Conservation (phyloP, 2,888 invertebrate genomes). For the Sinodicranocentrus sp. region DNA sequence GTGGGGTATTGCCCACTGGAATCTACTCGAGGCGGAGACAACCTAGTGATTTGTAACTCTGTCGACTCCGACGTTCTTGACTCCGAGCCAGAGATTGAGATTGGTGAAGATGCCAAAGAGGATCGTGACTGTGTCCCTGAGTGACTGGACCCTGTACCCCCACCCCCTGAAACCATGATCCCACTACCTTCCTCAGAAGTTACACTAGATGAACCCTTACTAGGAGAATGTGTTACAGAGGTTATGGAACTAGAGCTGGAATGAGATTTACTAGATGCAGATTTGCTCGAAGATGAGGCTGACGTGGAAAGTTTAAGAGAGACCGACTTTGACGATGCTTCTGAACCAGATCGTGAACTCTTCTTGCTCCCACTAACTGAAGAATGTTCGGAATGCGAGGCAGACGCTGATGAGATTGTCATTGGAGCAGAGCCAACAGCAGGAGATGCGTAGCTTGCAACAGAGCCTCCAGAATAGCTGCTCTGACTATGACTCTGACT, state of each 20-base stretch:
- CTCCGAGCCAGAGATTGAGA: constrained; percentile 76
- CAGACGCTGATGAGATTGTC: constrained; percentile 59
- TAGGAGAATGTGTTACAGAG: constrained; percentile 61
- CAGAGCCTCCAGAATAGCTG: constrained; percentile 54
- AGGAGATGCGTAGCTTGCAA: constrained; percentile 56
- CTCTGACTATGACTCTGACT: constrained; percentile 60
- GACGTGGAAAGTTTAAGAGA: constrained; percentile 46
- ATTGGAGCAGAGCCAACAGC: constrained; percentile 64
- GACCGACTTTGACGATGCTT: constrained; percentile 65
- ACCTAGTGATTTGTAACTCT: constrained; percentile 75
- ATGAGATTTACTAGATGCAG: constrained; percentile 64
- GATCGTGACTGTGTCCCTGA: constrained; percentile 75
- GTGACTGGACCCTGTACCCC: constrained; percentile 48
- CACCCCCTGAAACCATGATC: constrained; percentile 53
- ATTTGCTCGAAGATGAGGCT: constrained; percentile 39
- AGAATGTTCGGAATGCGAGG: constrained; percentile 59
- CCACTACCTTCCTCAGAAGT: constrained; percentile 69
- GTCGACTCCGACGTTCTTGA: constrained; percentile 76
- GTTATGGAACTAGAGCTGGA: constrained; percentile 66
- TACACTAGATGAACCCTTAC: constrained; percentile 67
- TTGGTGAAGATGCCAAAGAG: constrained; percentile 75
- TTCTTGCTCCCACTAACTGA: constrained; percentile 58
- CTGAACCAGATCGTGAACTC: constrained; percentile 69
- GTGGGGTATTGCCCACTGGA: constrained; percentile 74
- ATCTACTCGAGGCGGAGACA: constrained; percentile 76